phyloP scores from a whole-genome alignment of 2,888 invertebrate species.

The Kuschelorhynchus macadamiae region DNA sequence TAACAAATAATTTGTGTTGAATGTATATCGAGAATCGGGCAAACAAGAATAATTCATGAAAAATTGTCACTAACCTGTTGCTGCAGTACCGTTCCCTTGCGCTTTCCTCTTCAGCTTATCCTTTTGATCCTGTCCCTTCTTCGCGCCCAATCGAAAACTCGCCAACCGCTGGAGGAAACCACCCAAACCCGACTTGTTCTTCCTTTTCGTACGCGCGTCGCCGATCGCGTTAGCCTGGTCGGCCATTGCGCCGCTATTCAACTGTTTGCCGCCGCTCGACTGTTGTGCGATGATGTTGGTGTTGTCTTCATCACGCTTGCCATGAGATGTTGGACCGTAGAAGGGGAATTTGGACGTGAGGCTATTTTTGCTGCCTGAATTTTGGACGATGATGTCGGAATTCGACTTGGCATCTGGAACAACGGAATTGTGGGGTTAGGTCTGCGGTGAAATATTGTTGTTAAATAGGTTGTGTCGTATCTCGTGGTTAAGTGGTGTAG shows the following conservation, averaged over 20 bases:
- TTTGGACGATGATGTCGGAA: slow-evolving; percentile 57
- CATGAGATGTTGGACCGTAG: slow-evolving; percentile 18
- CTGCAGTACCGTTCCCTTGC: slow-evolving; percentile 32
- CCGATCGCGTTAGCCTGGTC: slow-evolving; percentile 46
- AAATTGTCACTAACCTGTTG: slow-evolving; percentile 36
- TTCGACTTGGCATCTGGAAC: slow-evolving; percentile 30
- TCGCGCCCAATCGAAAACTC: slow-evolving; percentile 82
- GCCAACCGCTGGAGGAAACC: slow-evolving; percentile 81
- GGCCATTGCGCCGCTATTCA: slow-evolving; percentile 23
- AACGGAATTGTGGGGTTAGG: slow-evolving; percentile 30
- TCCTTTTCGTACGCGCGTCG: slow-evolving; percentile 48
- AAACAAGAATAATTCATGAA: too few species aligned
- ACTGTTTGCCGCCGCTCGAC: slow-evolving; percentile 40
- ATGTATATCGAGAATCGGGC: too few species aligned
- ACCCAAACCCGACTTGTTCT: slow-evolving; percentile 64
- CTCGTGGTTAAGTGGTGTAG: too few species aligned
- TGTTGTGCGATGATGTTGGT: too few species aligned
- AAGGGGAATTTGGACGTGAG: slow-evolving; percentile 46
- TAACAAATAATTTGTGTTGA: too few species aligned
- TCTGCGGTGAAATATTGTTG: not conserved
- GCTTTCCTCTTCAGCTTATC: slow-evolving; percentile 67
- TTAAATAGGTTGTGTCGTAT: too few species aligned
- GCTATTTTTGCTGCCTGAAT: slow-evolving; percentile 44
- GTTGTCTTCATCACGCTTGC: slow-evolving; percentile 43
- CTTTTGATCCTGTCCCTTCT: slow-evolving; percentile 68